Evolutionary conservation across 2,888 invertebrate genomes (phyloP).

Genomic region (Ectemnius continuus): DNA sequence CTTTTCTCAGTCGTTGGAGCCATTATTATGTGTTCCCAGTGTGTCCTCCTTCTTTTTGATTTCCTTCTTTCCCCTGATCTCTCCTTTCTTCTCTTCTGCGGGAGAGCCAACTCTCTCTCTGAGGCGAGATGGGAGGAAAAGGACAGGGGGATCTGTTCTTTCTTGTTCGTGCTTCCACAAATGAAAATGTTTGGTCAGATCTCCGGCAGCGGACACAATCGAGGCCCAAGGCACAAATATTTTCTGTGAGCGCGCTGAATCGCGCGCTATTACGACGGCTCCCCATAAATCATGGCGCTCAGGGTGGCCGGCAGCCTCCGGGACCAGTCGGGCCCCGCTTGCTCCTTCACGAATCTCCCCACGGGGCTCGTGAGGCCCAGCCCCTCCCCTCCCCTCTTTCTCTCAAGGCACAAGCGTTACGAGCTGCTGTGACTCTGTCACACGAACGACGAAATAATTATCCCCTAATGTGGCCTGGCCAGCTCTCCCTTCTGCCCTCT

Average conservation of each 20-base stretch:
- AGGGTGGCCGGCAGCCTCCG: conserved; percentile 69
- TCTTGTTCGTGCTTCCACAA: conserved; percentile 59
- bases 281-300: conserved; percentile 70
- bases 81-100: conserved; percentile 7
- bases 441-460: conserved; percentile 3
- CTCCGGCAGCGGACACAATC: conserved; percentile 61
- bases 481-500: background rate
- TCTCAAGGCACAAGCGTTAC: conserved; percentile 22
- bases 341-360: conserved; percentile 17
- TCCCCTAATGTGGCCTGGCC: background rate
- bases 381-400: conserved; percentile 36
- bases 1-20: conserved; percentile 71
- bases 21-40: conserved; percentile 64
- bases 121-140: no score
- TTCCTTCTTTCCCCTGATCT: conserved; percentile 9
- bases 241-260: conserved; percentile 68
- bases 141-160: background rate
- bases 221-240: conserved; percentile 62
- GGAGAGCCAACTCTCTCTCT: background rate
- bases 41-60: conserved; percentile 46
- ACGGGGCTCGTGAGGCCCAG: conserved; percentile 31
- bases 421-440: background rate
- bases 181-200: conserved; percentile 74
- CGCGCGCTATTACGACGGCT: conserved; percentile 65
- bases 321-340: conserved; percentile 27